phyloP scores from a whole-genome alignment of 2,113 vertebrate genomes.

The Melanostigma gelatinosum region DNA sequence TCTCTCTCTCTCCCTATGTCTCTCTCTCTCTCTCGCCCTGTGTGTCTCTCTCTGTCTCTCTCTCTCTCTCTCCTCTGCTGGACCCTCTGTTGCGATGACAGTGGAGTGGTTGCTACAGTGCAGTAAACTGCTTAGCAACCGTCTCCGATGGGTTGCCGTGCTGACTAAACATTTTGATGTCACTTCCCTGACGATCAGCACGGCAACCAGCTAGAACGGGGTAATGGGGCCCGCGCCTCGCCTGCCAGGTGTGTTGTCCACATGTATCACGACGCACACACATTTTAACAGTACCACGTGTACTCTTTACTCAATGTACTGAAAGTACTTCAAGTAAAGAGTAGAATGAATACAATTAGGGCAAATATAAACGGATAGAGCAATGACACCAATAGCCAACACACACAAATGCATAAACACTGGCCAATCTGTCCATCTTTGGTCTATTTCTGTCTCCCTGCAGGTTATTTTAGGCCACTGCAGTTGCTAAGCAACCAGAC shows the following conservation, averaged over 20 bases:
- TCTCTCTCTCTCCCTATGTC: no score
- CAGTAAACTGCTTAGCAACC: conserved; percentile 85
- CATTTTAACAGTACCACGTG: background rate
- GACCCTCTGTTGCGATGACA: conserved; percentile 54
- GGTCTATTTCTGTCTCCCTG: conserved; percentile 78
- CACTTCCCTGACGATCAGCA: conserved; percentile 74
- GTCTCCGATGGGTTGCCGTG: conserved; percentile 72
- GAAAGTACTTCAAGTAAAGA: background rate
- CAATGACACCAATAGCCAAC: conserved; percentile 22
- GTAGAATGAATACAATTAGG: background rate
- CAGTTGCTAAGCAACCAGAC: conserved; percentile 82
- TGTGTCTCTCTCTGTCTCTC: background rate
- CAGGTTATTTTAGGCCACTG: conserved; percentile 79
- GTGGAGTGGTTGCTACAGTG: conserved; percentile 79
- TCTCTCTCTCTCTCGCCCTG: conserved; percentile 4
- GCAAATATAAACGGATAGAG: background rate
- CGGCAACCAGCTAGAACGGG: conserved; percentile 58
- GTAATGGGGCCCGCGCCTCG: conserved; percentile 33
- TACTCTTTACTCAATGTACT: background rate
- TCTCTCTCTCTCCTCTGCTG: conserved; percentile 23
- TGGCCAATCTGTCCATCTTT: conserved; percentile 64
- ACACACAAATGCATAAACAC: conserved; percentile 22
- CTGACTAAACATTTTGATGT: conserved; percentile 79
- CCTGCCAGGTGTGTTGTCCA: conserved; percentile 52
- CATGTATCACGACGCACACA: conserved; percentile 41